Percentiles rank a stretch among this genome's conserved stretches.
Conservation (phyloP, 2,797 vertebrate genomes). For the Neolamprologus multifasciatus region DNA sequence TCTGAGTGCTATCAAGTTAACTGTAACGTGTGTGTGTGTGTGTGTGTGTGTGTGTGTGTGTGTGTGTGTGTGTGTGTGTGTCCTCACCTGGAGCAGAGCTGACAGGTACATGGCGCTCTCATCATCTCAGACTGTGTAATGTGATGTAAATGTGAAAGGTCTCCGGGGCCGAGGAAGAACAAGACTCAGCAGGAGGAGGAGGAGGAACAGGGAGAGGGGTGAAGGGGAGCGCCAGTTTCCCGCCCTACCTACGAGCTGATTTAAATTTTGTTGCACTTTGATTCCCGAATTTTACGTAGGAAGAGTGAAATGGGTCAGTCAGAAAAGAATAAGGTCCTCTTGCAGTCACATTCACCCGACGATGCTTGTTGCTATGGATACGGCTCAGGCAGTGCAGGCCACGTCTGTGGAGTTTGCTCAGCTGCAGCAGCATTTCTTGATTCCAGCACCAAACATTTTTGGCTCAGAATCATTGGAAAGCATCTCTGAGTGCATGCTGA, state of each 20-base stretch:
- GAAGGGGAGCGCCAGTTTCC: background rate
- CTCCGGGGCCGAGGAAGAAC: background rate
- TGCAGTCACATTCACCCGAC: conserved; percentile 6
- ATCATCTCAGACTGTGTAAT: conserved; percentile 41
- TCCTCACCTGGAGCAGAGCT: conserved; percentile 31
- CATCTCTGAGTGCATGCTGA: background rate
- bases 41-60: background rate
- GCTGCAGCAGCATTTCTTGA: background rate
- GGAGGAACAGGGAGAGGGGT: background rate
- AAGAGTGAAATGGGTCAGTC: background rate
- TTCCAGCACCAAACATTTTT: background rate
- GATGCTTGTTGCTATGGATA: conserved; percentile 42
- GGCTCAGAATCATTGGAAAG: background rate
- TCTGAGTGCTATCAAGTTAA: background rate
- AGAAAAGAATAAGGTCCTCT: background rate
- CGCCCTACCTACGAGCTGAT: background rate
- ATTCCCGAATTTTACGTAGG: background rate
- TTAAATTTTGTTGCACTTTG: background rate
- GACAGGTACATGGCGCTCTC: conserved; percentile 38
- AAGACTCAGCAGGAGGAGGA: background rate
- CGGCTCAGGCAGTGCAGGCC: background rate
- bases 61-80: background rate
- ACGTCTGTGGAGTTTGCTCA: background rate
- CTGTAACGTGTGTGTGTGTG: background rate
- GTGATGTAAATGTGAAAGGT: conserved; percentile 42